Base-by-base conservation (phyloP, 1,140 invertebrate genomes). In the Hycleus cichorii region DNA sequence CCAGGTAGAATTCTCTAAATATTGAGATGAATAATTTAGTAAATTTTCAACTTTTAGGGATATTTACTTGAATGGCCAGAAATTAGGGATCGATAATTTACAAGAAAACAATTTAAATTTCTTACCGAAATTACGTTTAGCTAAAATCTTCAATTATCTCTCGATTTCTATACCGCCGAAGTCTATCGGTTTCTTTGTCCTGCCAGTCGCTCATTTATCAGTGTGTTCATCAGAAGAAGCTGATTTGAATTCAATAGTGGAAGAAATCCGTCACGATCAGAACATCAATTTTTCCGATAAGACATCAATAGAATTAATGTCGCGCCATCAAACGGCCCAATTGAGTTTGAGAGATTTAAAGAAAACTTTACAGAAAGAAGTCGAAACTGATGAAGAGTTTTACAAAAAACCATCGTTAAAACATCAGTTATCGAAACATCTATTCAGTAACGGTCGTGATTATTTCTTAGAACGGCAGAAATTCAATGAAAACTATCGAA, bases 181-280 rank as follows among this genome's bases (percentile, higher is more conserved):
- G 48, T 67, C 70, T 2, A 62, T 74, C 8, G 67, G 59, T 1
- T 73, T 73, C 49, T 73, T 68, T 57, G 69, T 74, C 7, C 49
- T 74, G 12, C 68, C 69, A 6, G 64, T 60, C 25, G 71, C 67
- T 11, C 62, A 62, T 40, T 56, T 65, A 40, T 57, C 69, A 10
- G 57, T 64, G 7, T 74, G 72, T 48, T 64, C 63, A 1, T 46
- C 64, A 6, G 55, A 65, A 18, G 66, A 72, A 57, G 62, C 65
- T 11, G 67, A 70, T 39, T 56, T 60, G 4, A 49, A 63, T 32
- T 42, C 58, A n/a, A 47, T 71, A 10, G 45, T 69, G 12, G 52
- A 67, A 62, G 66, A 72, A 52, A 72, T 70, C 10, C 47, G 59
- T 11, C 54, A 66, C n/a, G 64, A 67, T 49, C 66, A 69, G 46